A percentile compares a stretch with the other conserved stretches of the same genome.
Conservation (phyloP, 2,797 vertebrate genomes). For the Aldrovandia affinis region DNA sequence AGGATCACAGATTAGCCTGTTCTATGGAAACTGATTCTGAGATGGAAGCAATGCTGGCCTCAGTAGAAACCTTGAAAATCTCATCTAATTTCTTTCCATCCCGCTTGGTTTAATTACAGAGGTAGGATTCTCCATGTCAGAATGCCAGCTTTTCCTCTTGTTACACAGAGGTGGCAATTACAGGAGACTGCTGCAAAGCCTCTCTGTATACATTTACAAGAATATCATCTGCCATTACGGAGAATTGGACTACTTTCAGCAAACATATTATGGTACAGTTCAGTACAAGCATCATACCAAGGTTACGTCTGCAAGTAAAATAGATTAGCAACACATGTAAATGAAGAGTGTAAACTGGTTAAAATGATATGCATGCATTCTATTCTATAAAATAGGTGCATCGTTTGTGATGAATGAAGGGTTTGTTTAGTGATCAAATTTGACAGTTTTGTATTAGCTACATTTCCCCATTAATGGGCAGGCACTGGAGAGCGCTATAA, state of each 20-base stretch:
- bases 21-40: not conserved
- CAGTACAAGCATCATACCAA: not conserved
- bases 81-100: conserved; percentile 23
- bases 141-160: conserved; percentile 37
- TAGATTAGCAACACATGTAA: not conserved
- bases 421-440: not conserved
- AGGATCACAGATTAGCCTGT: not conserved
- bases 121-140: conserved; percentile 17
- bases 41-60: not conserved
- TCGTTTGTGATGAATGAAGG: not conserved
- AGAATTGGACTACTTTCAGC: conserved; percentile 61
- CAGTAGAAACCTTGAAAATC: conserved; percentile 20
- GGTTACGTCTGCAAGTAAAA: conserved; percentile 2
- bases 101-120: conserved; percentile 28
- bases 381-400: not conserved
- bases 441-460: not conserved
- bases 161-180: conserved; percentile 55
- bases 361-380: not conserved
- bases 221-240: conserved; percentile 61
- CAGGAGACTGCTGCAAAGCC: conserved; percentile 51
- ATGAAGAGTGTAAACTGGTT: not conserved
- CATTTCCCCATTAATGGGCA: not conserved
- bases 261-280: conserved; percentile 51
- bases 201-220: conserved; percentile 58
- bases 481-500: not conserved